phyloP scores from a whole-genome alignment of 2,113 vertebrate genomes.

The Mionectes macconnelli region DNA sequence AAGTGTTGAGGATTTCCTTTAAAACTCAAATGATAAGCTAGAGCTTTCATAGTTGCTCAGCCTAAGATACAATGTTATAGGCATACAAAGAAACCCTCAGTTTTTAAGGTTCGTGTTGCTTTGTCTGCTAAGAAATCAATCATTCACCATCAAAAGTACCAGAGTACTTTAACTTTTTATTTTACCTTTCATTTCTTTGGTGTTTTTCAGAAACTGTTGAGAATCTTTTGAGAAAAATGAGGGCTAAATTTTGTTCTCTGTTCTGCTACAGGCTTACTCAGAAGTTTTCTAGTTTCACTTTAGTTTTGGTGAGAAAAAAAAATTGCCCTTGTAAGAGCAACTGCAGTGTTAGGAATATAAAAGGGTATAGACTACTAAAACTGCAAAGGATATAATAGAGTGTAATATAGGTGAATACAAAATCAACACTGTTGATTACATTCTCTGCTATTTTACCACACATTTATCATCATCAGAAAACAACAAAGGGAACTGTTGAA shows the following conservation, averaged over 20 bases:
- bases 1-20: neutral
- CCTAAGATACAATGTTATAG: neutral
- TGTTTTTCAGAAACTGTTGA: neutral
- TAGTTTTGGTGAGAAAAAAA: neutral
- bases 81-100: neutral
- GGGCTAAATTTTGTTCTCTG: neutral
- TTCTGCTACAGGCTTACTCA: neutral
- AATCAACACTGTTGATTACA: slow-evolving; percentile 48
- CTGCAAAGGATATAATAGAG: slow-evolving; percentile 22
- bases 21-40: neutral
- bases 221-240: neutral
- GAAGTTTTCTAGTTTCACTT: neutral
- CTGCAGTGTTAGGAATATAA: neutral
- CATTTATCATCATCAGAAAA: slow-evolving; percentile 65
- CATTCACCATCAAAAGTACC: neutral
- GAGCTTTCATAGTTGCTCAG: neutral
- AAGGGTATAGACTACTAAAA: slow-evolving; percentile 44
- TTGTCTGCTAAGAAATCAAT: neutral
- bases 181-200: neutral
- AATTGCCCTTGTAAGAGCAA: neutral
- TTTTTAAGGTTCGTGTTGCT: neutral
- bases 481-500: slow-evolving; percentile 45
- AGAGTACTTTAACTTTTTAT: neutral
- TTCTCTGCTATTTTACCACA: slow-evolving; percentile 39
- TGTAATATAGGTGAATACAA: slow-evolving; percentile 47